These are phyloP conservation scores for Clepsis dumicolana DNA, from an alignment of 2,888 invertebrate genomes.

Conservation along the genomic window DNA sequence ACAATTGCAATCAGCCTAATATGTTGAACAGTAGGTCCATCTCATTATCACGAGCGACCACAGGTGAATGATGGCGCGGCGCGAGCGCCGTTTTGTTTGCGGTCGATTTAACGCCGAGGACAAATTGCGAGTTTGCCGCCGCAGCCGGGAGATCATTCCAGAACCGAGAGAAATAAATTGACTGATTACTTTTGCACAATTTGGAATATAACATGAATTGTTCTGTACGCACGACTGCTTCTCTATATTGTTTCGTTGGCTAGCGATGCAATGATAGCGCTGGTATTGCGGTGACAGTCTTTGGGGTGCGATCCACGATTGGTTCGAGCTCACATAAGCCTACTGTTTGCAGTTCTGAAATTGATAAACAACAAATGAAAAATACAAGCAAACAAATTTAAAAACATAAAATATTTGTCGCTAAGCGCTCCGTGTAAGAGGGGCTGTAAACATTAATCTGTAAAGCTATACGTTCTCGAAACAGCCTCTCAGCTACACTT, in stretches of 20 bases:
- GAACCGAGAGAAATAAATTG: slow-evolving; percentile 70
- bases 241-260: slow-evolving; percentile 51
- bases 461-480: slow-evolving; percentile 28
- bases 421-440: neutral
- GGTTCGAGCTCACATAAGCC: neutral
- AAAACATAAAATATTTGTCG: slow-evolving; percentile 1
- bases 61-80: slow-evolving; percentile 83
- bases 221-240: slow-evolving; percentile 51
- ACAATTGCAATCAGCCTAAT: slow-evolving; percentile 84
- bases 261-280: slow-evolving; percentile 48
- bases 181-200: slow-evolving; percentile 71
- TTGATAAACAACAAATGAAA: neutral
- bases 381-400: neutral
- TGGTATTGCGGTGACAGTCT: slow-evolving; percentile 31
- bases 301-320: slow-evolving; percentile 5
- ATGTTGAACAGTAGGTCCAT: slow-evolving; percentile 83
- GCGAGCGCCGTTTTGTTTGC: slow-evolving; percentile 82
- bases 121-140: slow-evolving; percentile 84
- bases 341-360: neutral
- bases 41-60: slow-evolving; percentile 85
- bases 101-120: slow-evolving; percentile 84
- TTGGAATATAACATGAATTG: slow-evolving; percentile 67
- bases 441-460: slow-evolving; percentile 1
- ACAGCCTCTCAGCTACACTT: slow-evolving; percentile 36
- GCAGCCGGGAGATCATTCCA: slow-evolving; percentile 77